Evolutionary conservation across 2,113 vertebrate species (phyloP).

Genomic region (Acrocephalus arundinaceus): DNA sequence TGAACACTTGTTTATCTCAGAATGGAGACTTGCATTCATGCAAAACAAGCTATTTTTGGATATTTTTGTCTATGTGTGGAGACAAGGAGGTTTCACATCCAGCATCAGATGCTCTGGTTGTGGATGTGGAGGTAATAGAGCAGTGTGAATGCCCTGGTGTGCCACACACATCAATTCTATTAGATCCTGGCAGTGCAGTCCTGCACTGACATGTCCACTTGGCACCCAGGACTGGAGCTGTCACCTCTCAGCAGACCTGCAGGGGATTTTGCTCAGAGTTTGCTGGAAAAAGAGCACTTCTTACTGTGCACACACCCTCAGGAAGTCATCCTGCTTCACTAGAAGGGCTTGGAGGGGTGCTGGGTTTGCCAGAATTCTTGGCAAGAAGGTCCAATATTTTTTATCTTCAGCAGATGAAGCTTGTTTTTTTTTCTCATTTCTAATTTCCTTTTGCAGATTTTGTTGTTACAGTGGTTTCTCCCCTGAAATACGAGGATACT

Average conservation of each 20-base stretch:
- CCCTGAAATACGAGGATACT: not conserved
- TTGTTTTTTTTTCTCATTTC: not conserved
- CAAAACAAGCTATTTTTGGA: not conserved
- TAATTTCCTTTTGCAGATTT: not conserved
- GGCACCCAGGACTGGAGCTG: not conserved
- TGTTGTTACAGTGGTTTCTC: not conserved
- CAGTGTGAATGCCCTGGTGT: not conserved
- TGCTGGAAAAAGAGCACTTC: not conserved
- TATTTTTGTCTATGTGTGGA: not conserved
- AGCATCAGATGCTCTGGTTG: not conserved
- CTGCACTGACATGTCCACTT: not conserved
- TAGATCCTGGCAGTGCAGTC: not conserved
- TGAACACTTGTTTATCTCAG: not conserved
- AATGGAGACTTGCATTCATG: not conserved
- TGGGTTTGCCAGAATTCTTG: not conserved
- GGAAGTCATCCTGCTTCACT: not conserved
- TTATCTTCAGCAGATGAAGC: not conserved
- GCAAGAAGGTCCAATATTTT: not conserved
- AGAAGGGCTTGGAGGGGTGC: not conserved
- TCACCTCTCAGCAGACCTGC: not conserved
- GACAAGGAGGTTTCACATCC: not conserved
- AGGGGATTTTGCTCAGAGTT: not conserved
- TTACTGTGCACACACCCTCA: not conserved
- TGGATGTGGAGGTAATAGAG: not conserved
- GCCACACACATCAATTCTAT: not conserved